Base-by-base conservation (phyloP, 92 coral and sea anemone genomes). In the Bergia sp. region DNA sequence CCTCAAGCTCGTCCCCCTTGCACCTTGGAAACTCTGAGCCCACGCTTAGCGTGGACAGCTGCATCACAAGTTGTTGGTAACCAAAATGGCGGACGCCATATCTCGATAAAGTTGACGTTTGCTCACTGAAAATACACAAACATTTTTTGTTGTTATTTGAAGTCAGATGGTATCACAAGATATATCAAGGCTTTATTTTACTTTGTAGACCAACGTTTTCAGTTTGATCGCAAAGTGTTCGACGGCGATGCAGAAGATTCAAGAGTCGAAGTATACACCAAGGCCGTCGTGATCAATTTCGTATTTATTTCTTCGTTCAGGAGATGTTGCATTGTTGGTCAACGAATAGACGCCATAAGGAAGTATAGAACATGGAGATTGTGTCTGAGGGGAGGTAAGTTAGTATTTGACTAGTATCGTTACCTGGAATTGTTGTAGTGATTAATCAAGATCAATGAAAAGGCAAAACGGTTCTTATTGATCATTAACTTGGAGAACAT, bases 361-460 rank as follows among this genome's bases (percentile, higher is more conserved):
- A 43, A 36, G 55, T 7, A 29, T 13, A 43, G 12, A 69, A 36
- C 15, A 69, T 84, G 87, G 87, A 84, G 16, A 71, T 84, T 21
- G 79, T 84, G 23, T 84, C 87, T 37, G 87, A 84, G 61, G 87
- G 87, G 42, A 84, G 87, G 87, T 84, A 53, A 69, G 87, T 36
- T 44, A 7, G 36, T 18, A 21, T n/a, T 44, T 36, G 29, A 29
- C 29, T 29, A 29, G 29, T 29, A 29, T 29, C 29, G 29, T 29
- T 29, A 29, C 29, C 29, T 29, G 29, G 29, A 29, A 29, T 29
- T 29, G 29, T 29, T 29, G 29, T 29, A 29, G 29, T 29, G 29
- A 29, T 29, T 29, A 29, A 29, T 29, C 29, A 29, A 29, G 29
- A 29, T 29, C 29, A 29, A 29, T 29, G 29, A 29, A 29, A 29